Percentiles rank a stretch among this genome's conserved stretches.
These are phyloP conservation scores for Dendrolimus kikuchii DNA, from an alignment of 1,140 invertebrate genomes.

Conservation along the genomic window DNA sequence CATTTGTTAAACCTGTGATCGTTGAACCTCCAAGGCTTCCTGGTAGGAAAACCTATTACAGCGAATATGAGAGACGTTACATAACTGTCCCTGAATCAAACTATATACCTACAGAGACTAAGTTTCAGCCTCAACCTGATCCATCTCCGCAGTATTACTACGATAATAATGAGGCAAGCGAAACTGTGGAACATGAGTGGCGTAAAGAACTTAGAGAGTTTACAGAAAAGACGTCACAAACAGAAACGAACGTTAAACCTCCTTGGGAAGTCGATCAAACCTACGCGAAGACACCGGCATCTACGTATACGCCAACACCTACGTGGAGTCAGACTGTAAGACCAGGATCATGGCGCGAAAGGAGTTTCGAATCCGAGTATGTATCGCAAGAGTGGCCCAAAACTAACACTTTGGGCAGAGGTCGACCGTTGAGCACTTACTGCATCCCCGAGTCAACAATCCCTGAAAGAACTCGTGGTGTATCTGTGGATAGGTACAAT, in stretches of 20 bases:
- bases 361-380: conserved; percentile 60
- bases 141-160: conserved; percentile 62
- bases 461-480: conserved; percentile 48
- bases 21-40: conserved; percentile 36
- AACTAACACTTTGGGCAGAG: conserved; percentile 50
- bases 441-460: conserved; percentile 33
- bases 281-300: conserved; percentile 34
- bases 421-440: conserved; percentile 51
- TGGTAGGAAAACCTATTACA: conserved; percentile 61
- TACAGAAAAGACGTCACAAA: conserved; percentile 51
- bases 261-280: conserved; percentile 55
- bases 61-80: conserved; percentile 62
- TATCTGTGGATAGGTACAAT: conserved; percentile 63
- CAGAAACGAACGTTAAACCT: conserved; percentile 40
- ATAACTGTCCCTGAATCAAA: conserved; percentile 62
- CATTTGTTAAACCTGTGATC: conserved; percentile 47
- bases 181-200: conserved; percentile 60
- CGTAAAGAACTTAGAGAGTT: conserved; percentile 66
- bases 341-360: conserved; percentile 58
- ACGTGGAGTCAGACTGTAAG: conserved; percentile 67
- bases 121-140: conserved; percentile 53
- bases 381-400: conserved; percentile 60
- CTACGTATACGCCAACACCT: conserved; percentile 36
- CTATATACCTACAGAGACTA: conserved; percentile 52
- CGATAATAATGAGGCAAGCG: conserved; percentile 52